Percentiles rank a stretch among this genome's conserved stretches.
Evolutionary conservation across 2,797 vertebrate species (phyloP).

Genomic region (Notamacropus eugenii): DNA sequence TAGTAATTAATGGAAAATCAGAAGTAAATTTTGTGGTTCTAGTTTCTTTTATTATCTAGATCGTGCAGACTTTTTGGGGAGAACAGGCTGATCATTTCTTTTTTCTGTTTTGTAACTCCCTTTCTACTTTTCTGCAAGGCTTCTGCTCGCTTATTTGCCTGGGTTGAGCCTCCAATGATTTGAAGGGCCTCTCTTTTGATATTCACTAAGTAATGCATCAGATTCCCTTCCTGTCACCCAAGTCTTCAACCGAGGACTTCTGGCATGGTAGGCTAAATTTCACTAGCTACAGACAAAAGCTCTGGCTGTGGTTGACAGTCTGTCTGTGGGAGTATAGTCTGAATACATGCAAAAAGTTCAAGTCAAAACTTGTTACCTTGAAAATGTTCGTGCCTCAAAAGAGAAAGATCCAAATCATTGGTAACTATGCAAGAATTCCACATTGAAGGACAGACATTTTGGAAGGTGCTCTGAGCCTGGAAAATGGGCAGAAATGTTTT

Average conservation of each 20-base stretch:
- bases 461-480: not conserved
- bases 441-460: conserved; percentile 6
- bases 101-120: not conserved
- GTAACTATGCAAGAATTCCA: not conserved
- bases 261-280: not conserved
- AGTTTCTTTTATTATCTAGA: conserved; percentile 34
- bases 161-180: not conserved
- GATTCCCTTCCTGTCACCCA: not conserved
- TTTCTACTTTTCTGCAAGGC: conserved; percentile 11
- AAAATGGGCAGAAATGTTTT: not conserved
- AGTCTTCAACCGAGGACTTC: not conserved
- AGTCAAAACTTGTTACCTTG: not conserved
- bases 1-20: not conserved
- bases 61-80: not conserved
- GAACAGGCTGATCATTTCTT: conserved; percentile 8
- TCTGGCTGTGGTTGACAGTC: not conserved
- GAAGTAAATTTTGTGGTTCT: not conserved
- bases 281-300: conserved; percentile 6
- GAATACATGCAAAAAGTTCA: not conserved
- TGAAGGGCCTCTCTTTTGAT: conserved; percentile 7
- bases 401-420: not conserved
- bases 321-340: not conserved
- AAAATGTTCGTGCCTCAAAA: not conserved
- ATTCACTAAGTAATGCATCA: not conserved
- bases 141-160: conserved; percentile 28